A percentile compares a stretch with the other conserved stretches of the same genome.
These are phyloP conservation scores for Microctenopoma stevenorrisi DNA, from an alignment of 2,797 vertebrate species.

Conservation along the genomic window DNA sequence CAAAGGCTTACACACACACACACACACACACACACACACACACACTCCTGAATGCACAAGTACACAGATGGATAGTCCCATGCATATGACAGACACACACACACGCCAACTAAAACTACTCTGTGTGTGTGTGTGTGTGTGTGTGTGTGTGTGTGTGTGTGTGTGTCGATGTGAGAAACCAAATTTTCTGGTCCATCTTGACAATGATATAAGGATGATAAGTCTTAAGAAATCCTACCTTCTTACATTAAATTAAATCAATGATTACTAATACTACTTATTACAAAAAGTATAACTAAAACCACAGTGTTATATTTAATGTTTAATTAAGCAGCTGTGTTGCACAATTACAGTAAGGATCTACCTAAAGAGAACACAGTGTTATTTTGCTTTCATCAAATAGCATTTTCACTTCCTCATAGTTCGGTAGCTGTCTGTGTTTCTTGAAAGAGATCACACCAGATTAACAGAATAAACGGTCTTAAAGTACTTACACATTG, in stretches of 20 bases:
- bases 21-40: not conserved
- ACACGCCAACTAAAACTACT: too few species aligned
- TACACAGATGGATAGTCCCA: not conserved
- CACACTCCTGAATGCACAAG: not conserved
- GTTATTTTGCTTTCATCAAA: conserved; percentile 13
- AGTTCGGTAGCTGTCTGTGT: not conserved
- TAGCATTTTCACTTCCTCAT: conserved; percentile 14
- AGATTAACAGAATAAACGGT: not conserved
- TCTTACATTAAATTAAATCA: too few species aligned
- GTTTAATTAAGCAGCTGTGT: not conserved
- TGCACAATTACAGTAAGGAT: not conserved
- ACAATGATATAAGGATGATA: too few species aligned
- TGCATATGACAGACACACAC: not conserved
- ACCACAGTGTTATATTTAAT: not conserved
- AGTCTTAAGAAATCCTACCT: too few species aligned
- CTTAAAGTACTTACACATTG: not conserved
- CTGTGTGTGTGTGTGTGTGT: too few species aligned
- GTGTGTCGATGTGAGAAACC: too few species aligned
- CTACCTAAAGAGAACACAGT: not conserved
- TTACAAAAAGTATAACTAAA: not conserved
- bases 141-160: too few species aligned
- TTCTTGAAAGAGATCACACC: conserved; percentile 1
- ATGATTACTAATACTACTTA: too few species aligned
- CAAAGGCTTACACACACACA: not conserved
- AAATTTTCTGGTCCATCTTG: too few species aligned